Evolutionary conservation across 2,113 vertebrate species (phyloP).

Genomic region (Echinops telfairi): DNA sequence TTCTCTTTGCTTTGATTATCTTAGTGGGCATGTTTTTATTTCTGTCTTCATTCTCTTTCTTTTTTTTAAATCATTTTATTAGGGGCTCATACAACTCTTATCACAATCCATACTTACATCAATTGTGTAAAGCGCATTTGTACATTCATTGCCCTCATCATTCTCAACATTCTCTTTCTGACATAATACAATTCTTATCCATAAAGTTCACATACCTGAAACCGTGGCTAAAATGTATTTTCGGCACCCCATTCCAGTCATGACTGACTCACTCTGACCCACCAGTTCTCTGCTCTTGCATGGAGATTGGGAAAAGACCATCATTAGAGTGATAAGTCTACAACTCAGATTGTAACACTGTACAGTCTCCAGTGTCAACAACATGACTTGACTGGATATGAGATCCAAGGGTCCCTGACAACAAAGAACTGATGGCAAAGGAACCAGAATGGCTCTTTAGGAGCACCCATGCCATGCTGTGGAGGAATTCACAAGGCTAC

Average conservation of each 20-base stretch:
- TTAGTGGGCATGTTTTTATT: background rate
- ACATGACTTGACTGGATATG: constrained; percentile 21
- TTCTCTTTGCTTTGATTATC: background rate
- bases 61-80: too few species aligned
- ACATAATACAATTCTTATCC: background rate
- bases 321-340: constrained; percentile 1
- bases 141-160: too few species aligned
- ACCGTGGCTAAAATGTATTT: background rate
- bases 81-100: too few species aligned
- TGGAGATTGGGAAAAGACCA: background rate
- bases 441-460: background rate
- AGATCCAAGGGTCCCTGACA: constrained; percentile 22
- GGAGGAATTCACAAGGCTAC: background rate
- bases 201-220: background rate
- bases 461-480: background rate
- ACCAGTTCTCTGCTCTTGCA: background rate
- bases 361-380: constrained; percentile 13
- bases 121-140: too few species aligned
- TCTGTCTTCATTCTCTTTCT: constrained; percentile 34
- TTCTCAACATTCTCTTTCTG: constrained; percentile 32
- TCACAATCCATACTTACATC: too few species aligned
- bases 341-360: background rate
- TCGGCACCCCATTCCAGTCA: constrained; percentile 2
- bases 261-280: background rate
- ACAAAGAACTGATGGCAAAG: background rate